Percentiles rank a stretch among this genome's conserved stretches.
phyloP scores from a whole-genome alignment of 2,797 vertebrate genomes.

The Serranus cabrilla region DNA sequence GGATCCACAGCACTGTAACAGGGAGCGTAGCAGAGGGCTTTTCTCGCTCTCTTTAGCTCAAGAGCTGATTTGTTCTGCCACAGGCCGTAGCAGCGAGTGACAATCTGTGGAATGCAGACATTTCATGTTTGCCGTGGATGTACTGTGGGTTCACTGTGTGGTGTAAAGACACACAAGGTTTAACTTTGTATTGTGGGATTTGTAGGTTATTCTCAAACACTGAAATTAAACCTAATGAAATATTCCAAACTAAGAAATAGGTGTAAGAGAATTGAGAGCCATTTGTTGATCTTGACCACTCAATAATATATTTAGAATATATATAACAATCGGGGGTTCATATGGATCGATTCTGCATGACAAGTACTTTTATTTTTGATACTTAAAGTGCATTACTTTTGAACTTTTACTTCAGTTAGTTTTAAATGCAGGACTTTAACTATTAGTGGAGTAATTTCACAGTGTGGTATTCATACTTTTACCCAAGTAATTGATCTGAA shows the following conservation, averaged over 20 bases:
- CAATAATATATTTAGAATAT: too few relatives aligned
- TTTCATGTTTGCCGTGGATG: constrained; percentile 19
- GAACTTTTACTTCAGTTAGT: too few relatives aligned
- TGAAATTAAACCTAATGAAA: background rate
- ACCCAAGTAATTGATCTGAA: too few relatives aligned
- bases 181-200: background rate
- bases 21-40: background rate
- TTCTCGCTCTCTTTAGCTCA: background rate
- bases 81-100: constrained; percentile 11
- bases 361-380: too few relatives aligned
- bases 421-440: too few relatives aligned
- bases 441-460: too few relatives aligned
- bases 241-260: background rate
- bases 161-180: background rate
- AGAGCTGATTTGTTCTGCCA: constrained; percentile 51
- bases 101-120: constrained; percentile 30
- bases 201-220: background rate
- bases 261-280: background rate
- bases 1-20: background rate
- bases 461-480: too few relatives aligned
- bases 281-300: background rate
- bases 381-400: too few relatives aligned
- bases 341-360: too few relatives aligned
- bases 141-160: background rate
- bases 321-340: too few relatives aligned